Evolutionary conservation across 1,140 invertebrate genomes (phyloP).

Genomic region (Trypoxylus dichotomus): DNA sequence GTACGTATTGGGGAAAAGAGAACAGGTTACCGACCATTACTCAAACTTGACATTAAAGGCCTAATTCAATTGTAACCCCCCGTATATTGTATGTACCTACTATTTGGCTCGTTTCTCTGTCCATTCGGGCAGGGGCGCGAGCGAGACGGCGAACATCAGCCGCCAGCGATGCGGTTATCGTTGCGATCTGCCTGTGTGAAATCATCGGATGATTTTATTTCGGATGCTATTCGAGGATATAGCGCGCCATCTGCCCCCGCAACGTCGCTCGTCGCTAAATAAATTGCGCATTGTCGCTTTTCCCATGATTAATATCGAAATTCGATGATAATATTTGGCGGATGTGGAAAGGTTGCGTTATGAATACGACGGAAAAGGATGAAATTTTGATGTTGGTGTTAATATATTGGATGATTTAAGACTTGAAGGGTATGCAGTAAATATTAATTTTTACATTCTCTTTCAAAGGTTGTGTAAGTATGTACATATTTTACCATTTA

Average conservation of each 20-base stretch:
- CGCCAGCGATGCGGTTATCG: not conserved
- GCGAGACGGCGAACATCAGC: not conserved
- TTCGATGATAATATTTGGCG: not conserved
- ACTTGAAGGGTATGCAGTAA: too few relatives aligned
- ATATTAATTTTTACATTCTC: too few relatives aligned
- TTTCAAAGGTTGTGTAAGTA: too few relatives aligned
- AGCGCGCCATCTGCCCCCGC: not conserved
- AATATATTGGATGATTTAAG: too few relatives aligned
- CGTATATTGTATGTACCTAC: constrained; percentile 35
- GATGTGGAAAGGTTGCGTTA: too few relatives aligned
- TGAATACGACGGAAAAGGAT: too few relatives aligned
- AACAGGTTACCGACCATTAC: constrained; percentile 53
- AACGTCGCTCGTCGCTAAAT: not conserved
- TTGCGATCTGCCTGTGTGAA: constrained; percentile 9
- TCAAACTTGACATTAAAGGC: constrained; percentile 54
- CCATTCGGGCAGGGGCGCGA: not conserved
- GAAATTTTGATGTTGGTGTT: too few relatives aligned
- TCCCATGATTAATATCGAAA: not conserved
- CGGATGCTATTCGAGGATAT: not conserved
- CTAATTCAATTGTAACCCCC: constrained; percentile 54
- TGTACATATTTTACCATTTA: too few relatives aligned
- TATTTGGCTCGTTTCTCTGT: not conserved
- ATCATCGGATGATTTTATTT: constrained; percentile 25
- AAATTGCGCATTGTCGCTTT: constrained; percentile 1
- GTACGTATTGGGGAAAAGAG: constrained; percentile 35